A percentile compares a stretch with the other conserved stretches of the same genome.
These are phyloP conservation scores for Solenopsis fugax DNA, from an alignment of 1,140 invertebrate species.

Conservation along the genomic window DNA sequence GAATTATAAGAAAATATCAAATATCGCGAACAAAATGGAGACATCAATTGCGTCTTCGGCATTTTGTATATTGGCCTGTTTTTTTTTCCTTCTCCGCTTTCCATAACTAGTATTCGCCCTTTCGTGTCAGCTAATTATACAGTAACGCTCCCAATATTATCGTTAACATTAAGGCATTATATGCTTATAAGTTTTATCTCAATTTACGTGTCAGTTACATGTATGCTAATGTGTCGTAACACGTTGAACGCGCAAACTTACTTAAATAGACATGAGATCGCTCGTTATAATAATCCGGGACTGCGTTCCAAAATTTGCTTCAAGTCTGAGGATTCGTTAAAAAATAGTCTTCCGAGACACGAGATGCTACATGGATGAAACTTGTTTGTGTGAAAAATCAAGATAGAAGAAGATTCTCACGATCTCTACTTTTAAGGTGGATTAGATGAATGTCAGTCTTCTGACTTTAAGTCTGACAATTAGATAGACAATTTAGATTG, in stretches of 20 bases:
- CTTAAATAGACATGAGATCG: slow-evolving; percentile 86
- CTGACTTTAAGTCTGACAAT: too few species aligned
- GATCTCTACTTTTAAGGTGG: not conserved
- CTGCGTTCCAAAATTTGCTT: slow-evolving; percentile 55
- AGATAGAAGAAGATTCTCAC: not conserved
- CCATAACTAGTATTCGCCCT: slow-evolving; percentile 20
- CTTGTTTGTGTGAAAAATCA: not conserved
- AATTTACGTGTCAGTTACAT: slow-evolving; percentile 79
- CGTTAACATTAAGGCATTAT: slow-evolving; percentile 86
- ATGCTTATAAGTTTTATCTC: slow-evolving; percentile 84
- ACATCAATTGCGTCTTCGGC: slow-evolving; percentile 74
- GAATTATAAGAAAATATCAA: slow-evolving; percentile 85
- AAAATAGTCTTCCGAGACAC: not conserved
- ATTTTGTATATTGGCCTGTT: slow-evolving; percentile 53
- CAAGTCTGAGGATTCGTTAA: not conserved
- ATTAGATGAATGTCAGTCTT: not conserved
- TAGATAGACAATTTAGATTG: not conserved
- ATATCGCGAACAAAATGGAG: slow-evolving; percentile 85
- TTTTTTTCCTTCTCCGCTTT: slow-evolving; percentile 3
- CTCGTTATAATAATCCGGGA: slow-evolving; percentile 85
- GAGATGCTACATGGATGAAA: not conserved
- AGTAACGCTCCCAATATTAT: slow-evolving; percentile 85
- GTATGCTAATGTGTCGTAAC: slow-evolving; percentile 76
- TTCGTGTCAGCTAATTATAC: slow-evolving; percentile 80
- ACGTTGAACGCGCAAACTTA: slow-evolving; percentile 83